A percentile compares a stretch with the other conserved stretches of the same genome.
phyloP scores from a whole-genome alignment of 2,113 vertebrate species.

The Podiceps cristatus region DNA sequence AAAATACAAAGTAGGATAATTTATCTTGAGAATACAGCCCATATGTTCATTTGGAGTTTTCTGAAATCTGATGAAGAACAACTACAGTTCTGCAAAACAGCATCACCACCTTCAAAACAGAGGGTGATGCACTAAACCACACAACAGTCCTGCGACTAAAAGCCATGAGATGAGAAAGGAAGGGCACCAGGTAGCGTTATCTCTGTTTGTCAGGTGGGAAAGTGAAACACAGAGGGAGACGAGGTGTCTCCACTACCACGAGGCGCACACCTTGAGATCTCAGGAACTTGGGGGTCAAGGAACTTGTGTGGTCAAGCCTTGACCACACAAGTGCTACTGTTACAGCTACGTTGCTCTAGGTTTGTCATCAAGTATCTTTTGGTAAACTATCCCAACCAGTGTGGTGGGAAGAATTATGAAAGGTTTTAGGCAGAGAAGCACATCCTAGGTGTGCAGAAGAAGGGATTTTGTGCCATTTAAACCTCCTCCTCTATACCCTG shows the following conservation, averaged over 20 bases:
- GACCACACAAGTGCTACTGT: not conserved
- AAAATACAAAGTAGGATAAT: not conserved
- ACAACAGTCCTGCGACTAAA: not conserved
- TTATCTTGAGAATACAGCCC: not conserved
- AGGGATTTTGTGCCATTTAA: not conserved
- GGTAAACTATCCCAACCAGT: not conserved
- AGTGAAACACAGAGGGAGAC: not conserved
- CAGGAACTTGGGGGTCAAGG: rapidly evolving
- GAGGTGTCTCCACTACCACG: rapidly evolving
- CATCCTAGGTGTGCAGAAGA: not conserved
- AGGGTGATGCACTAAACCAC: not conserved
- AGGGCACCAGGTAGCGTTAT: not conserved
- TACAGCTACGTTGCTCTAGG: not conserved
- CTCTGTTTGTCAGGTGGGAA: not conserved
- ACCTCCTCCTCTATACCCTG: not conserved
- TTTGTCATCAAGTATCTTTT: not conserved
- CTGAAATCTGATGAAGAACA: not conserved
- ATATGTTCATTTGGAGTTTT: not conserved
- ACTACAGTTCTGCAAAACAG: not conserved
- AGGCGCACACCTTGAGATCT: not conserved
- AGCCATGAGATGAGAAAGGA: not conserved
- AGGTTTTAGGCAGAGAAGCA: not conserved
- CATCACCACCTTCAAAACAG: not conserved
- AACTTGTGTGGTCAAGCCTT: no score
- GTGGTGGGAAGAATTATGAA: not conserved